A percentile compares a stretch with the other conserved stretches of the same genome.
phyloP scores from a whole-genome alignment of 2,113 vertebrate species.

The Calidris pugnax region DNA sequence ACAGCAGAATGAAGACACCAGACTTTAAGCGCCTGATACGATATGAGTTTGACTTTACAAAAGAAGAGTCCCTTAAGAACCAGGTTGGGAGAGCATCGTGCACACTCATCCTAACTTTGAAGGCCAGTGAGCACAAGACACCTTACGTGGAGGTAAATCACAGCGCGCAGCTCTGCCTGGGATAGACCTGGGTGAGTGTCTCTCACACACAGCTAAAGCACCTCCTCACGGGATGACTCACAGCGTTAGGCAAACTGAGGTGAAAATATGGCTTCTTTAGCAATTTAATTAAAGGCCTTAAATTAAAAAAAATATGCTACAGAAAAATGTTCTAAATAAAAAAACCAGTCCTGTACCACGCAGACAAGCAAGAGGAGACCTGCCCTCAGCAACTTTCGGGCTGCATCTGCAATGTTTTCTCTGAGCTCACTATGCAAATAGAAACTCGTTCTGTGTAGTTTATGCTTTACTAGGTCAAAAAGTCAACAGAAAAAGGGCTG shows the following conservation, averaged over 20 bases:
- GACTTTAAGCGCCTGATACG: not conserved
- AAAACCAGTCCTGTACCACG: not conserved
- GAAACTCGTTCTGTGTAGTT: not conserved
- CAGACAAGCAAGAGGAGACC: not conserved
- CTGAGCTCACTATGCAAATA: not conserved
- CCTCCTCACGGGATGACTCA: not conserved
- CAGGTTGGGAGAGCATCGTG: accelerated
- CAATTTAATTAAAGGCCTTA: not conserved
- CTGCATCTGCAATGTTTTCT: not conserved
- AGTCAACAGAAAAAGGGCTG: not conserved
- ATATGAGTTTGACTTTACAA: not conserved
- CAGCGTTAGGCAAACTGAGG: not conserved
- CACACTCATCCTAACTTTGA: not conserved
- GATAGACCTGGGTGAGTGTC: not conserved
- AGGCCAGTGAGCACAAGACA: not conserved
- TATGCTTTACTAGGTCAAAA: not conserved
- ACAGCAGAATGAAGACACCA: not conserved
- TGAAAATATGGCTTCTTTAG: not conserved
- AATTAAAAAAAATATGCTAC: not conserved
- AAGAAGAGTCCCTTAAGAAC: not conserved
- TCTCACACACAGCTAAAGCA: slow-evolving; percentile 9
- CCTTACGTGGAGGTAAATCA: not conserved
- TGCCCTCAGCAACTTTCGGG: not conserved
- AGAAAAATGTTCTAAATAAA: not conserved
- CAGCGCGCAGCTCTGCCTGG: not conserved